Conservation (phyloP, 1,140 invertebrate species). For the Lamellibrachia luymesi region DNA sequence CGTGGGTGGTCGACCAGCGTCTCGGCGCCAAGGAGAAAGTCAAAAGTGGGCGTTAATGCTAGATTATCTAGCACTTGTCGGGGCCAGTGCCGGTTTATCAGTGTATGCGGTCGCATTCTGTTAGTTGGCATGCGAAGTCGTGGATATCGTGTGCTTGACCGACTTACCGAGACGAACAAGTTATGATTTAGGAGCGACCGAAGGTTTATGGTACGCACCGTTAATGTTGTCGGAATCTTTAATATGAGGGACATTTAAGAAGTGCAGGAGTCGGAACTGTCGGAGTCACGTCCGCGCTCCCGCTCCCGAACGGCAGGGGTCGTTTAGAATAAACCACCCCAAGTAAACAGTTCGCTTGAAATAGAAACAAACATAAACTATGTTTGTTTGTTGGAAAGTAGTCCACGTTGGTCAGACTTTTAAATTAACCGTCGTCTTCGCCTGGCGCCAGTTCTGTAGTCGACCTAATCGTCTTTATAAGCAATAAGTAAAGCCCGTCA, state of each 20-base stretch:
- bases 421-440: not conserved
- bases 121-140: not conserved
- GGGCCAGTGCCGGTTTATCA: not conserved
- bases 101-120: not conserved
- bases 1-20: not conserved
- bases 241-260: not conserved
- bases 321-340: not conserved
- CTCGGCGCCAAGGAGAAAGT: not conserved
- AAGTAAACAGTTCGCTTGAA: not conserved
- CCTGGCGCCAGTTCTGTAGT: not conserved
- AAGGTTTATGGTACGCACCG: not conserved
- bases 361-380: conserved; percentile 1
- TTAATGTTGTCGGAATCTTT: not conserved
- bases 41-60: not conserved
- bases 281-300: not conserved
- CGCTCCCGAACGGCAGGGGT: too few species aligned
- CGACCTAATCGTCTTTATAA: not conserved
- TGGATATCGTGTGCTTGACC: not conserved
- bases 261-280: not conserved
- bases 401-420: not conserved
- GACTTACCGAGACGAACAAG: not conserved
- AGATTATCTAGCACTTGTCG: not conserved
- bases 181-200: not conserved
- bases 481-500: not conserved
- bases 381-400: not conserved